Percentiles rank a stretch among this genome's conserved stretches.
Conservation (phyloP, 1,140 invertebrate genomes). For the Drosophila carrolli region DNA sequence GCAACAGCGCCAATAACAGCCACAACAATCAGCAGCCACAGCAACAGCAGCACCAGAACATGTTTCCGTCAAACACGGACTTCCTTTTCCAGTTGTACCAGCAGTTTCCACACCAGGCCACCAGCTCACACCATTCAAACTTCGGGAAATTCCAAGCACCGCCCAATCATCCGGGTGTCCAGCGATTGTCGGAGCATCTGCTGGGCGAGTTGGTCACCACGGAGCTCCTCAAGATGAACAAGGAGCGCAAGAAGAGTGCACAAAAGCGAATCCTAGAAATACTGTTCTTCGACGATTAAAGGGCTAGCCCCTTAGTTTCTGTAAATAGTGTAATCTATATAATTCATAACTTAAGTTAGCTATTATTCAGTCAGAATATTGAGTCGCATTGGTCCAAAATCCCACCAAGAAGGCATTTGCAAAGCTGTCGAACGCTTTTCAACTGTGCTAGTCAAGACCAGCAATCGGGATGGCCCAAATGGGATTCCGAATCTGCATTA, state of each 20-base stretch:
- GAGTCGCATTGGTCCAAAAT: conserved; percentile 6
- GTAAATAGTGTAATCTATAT: conserved; percentile 59
- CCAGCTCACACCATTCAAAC: conserved; percentile 56
- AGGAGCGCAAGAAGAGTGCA: conserved; percentile 78
- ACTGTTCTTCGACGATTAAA: conserved; percentile 82
- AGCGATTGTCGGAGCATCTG: conserved; percentile 79
- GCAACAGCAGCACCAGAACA: conserved; percentile 67
- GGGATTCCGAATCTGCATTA: conserved; percentile 27
- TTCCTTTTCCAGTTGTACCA: conserved; percentile 83
- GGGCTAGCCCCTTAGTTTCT: conserved; percentile 24
- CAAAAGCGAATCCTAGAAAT: conserved; percentile 83
- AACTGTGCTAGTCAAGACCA: conserved; percentile 66
- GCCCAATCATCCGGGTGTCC: conserved; percentile 55
- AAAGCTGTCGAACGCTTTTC: conserved; percentile 47
- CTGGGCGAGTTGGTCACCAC: conserved; percentile 82
- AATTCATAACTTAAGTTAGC: conserved; percentile 21
- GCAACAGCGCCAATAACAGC: conserved; percentile 25
- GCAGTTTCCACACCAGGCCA: conserved; percentile 71
- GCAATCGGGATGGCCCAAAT: conserved; percentile 10
- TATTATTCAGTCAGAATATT: not conserved
- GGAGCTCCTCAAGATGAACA: conserved; percentile 82
- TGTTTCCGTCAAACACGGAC: conserved; percentile 79
- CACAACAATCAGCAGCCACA: conserved; percentile 56
- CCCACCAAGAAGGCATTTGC: conserved; percentile 71
- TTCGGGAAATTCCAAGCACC: conserved; percentile 75